Percentiles rank a stretch among this genome's conserved stretches.
These are phyloP conservation scores for Cryptocephalus moraei DNA, from an alignment of 2,888 invertebrate species.

Conservation along the genomic window DNA sequence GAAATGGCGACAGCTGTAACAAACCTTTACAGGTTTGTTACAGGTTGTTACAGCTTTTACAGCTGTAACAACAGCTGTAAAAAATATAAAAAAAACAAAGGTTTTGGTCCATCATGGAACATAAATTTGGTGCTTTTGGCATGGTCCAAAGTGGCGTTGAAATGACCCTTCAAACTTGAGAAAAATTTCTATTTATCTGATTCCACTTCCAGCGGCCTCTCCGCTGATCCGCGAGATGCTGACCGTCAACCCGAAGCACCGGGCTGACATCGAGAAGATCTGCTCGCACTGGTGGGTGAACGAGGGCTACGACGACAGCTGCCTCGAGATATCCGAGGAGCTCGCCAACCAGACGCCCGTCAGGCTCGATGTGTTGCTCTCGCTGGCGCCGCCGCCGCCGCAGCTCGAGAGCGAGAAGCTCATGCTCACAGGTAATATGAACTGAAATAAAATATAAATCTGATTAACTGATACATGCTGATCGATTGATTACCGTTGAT, in stretches of 20 bases:
- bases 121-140: too few relatives aligned
- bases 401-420: constrained; percentile 62
- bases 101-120: too few relatives aligned
- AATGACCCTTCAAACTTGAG: too few relatives aligned
- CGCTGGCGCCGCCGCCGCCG: constrained; percentile 73
- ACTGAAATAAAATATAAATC: too few relatives aligned
- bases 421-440: constrained; percentile 56
- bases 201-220: constrained; percentile 68
- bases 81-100: too few relatives aligned
- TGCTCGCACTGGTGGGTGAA: constrained; percentile 98
- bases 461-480: constrained; percentile 6
- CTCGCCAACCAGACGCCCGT: constrained; percentile 79
- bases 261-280: constrained; percentile 89
- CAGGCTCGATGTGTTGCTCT: constrained; percentile 73
- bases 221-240: constrained; percentile 90
- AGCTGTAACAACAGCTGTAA: too few relatives aligned
- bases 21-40: too few relatives aligned
- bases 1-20: too few relatives aligned
- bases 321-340: constrained; percentile 77
- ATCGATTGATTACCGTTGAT: too few relatives aligned
- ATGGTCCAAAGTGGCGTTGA: too few relatives aligned
- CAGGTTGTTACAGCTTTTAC: too few relatives aligned
- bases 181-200: too few relatives aligned
- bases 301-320: constrained; percentile 67
- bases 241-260: constrained; percentile 78